Base-by-base conservation (phyloP, 2,888 invertebrate species). In the Pollenia labialis region DNA sequence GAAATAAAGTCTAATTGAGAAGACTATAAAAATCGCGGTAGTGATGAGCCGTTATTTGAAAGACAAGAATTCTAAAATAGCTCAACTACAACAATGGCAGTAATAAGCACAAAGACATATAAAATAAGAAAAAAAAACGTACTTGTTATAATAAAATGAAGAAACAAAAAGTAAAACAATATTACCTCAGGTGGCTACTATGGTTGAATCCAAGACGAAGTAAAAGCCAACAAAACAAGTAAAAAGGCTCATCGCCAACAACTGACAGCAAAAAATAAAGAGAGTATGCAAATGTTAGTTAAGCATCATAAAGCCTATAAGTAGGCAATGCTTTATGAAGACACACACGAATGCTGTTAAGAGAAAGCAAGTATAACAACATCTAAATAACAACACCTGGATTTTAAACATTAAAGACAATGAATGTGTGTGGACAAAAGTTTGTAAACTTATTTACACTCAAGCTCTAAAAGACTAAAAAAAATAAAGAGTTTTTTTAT, bases 111-210 rank as follows among this genome's bases (percentile, higher is more conserved):
- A 66, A 66, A 77, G 14, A 62, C 18, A 44, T 58, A 10, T 46
- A 14, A 56, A 18, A 7, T 89, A 32, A 32, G 89, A 87, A 88
- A 85, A 86, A 86, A 86, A 85, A n/a, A 14, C 2, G 4, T 16
- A 32, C 32, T 32, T 32, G 6, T 32, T 32, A 12, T 18, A 66
- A 56, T 12, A 66, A 68, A 79, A 58, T 81, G 40, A 42, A 23
- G 75, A 16, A 40, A 54, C n/a, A 42, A 46, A 80, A n/a, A 86
- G 81, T 89, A 88, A 77, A 89, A 89, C 90, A 90, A 90, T 90
- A 89, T 89, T 88, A 89, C 90, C 89, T 90, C 89, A 90, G 91
- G 90, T 90, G 90, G 90, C 90, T 90, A 89, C 90, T 88, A 90
- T 89, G 66, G 46, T 44, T 23, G 16, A 44, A 54, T 14, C 11